phyloP scores from a whole-genome alignment of 2,797 vertebrate genomes.

The Gymnothorax reevesii region DNA sequence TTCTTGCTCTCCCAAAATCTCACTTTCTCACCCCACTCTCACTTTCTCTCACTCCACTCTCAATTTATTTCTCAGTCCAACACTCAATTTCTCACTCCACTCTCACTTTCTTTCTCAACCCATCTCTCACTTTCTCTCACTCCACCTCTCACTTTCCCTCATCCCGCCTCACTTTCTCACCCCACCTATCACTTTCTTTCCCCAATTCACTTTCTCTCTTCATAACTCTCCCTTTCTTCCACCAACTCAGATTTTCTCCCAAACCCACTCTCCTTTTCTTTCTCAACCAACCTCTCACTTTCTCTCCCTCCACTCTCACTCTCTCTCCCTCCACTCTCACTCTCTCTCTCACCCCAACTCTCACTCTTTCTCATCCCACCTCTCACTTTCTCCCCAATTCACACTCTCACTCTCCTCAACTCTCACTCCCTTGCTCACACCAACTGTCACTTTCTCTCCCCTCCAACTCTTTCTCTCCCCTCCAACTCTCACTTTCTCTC shows the following conservation, averaged over 20 bases:
- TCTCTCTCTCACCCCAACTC: slow-evolving; percentile 26
- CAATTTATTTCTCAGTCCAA: too few relatives aligned
- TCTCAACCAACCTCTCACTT: slow-evolving; percentile 28
- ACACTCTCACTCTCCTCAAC: slow-evolving; percentile 39
- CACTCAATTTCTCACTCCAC: too few relatives aligned
- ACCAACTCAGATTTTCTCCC: not conserved
- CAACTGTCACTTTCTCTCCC: not conserved
- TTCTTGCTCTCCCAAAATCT: too few relatives aligned
- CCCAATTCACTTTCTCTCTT: slow-evolving; percentile 48
- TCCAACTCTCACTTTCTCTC: slow-evolving; percentile 32
- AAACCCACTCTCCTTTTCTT: slow-evolving; percentile 34
- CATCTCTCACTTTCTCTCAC: too few relatives aligned
- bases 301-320: slow-evolving; percentile 52
- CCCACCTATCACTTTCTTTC: too few relatives aligned
- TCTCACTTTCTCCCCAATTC: slow-evolving; percentile 38
- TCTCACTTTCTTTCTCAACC: too few relatives aligned
- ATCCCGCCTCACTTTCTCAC: too few relatives aligned
- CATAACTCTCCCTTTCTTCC: slow-evolving; percentile 18
- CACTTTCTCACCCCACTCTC: too few relatives aligned
- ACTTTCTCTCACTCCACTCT: too few relatives aligned
- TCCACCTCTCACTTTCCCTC: too few relatives aligned
- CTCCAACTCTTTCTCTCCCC: slow-evolving; percentile 26
- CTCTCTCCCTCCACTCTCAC: slow-evolving; percentile 29
- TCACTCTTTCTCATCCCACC: slow-evolving; percentile 53
- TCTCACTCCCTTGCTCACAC: slow-evolving; percentile 10